Evolutionary conservation across 35 echinoderm and acorn worm species (phyloP).

Genomic region (Lytechinus variegatus): DNA sequence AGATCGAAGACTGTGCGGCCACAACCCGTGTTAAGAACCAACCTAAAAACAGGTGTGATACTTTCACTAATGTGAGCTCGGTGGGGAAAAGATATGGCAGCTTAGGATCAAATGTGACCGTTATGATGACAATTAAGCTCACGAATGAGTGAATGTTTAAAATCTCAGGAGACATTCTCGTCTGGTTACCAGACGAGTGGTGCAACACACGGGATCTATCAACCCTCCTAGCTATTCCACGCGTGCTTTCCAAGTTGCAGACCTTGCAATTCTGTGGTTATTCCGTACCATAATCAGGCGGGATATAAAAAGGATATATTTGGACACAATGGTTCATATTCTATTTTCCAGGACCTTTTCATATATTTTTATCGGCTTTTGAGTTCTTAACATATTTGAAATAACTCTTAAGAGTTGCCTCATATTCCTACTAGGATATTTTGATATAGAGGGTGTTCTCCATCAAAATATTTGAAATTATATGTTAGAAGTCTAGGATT

Average conservation of each 20-base stretch:
- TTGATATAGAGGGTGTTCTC: no score
- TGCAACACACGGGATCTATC: background rate
- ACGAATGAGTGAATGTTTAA: slow-evolving; percentile 22
- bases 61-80: background rate
- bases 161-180: slow-evolving; percentile 6
- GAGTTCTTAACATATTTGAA: no score
- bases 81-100: background rate
- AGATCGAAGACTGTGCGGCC: background rate
- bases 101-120: slow-evolving; percentile 28
- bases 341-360: background rate
- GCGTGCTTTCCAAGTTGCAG: background rate
- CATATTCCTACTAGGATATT: no score
- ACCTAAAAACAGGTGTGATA: background rate
- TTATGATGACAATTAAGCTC: slow-evolving; percentile 19
- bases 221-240: background rate
- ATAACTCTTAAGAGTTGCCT: no score
- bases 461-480: no score
- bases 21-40: background rate
- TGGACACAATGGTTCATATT: background rate
- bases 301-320: background rate
- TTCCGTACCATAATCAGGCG: background rate
- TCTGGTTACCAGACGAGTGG: slow-evolving; percentile 16
- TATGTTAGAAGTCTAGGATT: no score
- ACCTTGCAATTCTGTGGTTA: slow-evolving; percentile 22
- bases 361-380: no score